These are phyloP conservation scores for Enteromius viviparus DNA, from an alignment of 2,797 vertebrate genomes.

Conservation along the genomic window DNA sequence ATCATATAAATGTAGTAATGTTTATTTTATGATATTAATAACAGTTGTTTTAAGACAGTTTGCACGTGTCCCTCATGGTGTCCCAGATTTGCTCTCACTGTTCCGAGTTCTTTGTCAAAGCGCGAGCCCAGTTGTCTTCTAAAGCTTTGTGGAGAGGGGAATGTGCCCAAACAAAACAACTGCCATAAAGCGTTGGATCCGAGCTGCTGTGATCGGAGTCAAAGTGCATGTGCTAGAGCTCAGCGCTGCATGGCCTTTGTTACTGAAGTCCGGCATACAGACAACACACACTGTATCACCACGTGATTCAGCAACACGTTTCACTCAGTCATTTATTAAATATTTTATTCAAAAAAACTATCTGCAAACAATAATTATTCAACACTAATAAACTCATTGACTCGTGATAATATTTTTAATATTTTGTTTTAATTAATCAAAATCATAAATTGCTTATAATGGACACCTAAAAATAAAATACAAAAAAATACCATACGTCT, in stretches of 20 bases:
- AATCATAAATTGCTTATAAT: not conserved
- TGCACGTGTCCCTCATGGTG: not conserved
- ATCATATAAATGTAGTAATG: not conserved
- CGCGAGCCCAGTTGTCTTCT: constrained; percentile 31
- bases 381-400: not conserved
- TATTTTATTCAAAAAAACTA: not conserved
- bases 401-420: not conserved
- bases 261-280: not conserved
- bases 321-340: not conserved
- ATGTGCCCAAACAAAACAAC: constrained; percentile 51
- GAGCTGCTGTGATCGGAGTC: constrained; percentile 27
- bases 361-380: not conserved
- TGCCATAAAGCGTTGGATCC: constrained; percentile 17
- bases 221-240: constrained; percentile 30
- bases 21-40: not conserved
- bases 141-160: constrained; percentile 38
- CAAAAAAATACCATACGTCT: not conserved
- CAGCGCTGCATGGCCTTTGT: constrained; percentile 25
- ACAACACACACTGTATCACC: not conserved
- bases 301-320: not conserved
- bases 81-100: constrained; percentile 39
- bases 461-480: not conserved
- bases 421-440: not conserved
- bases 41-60: not conserved
- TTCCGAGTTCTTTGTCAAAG: constrained; percentile 29